Evolutionary conservation across 2,113 vertebrate genomes (phyloP).

Genomic region (Synodontis membranacea): DNA sequence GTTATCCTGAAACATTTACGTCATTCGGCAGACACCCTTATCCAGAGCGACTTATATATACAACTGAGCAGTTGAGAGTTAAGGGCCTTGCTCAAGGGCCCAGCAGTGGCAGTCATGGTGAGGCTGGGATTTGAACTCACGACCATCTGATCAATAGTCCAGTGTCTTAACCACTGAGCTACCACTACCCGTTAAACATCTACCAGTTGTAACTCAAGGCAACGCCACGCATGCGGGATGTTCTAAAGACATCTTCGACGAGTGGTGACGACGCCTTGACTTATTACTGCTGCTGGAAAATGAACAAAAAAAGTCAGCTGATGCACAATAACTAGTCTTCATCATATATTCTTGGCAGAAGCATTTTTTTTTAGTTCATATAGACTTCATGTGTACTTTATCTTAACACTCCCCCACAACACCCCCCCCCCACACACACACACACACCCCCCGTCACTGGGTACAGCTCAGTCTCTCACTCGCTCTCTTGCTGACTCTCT

Average conservation of each 20-base stretch:
- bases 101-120: too few relatives aligned
- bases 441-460: not conserved
- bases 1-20: not conserved
- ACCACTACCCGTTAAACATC: too few relatives aligned
- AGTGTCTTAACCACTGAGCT: too few relatives aligned
- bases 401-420: constrained; percentile 16
- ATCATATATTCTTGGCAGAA: not conserved
- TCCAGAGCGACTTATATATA: too few relatives aligned
- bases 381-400: constrained; percentile 18
- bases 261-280: not conserved
- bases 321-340: not conserved
- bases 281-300: not conserved
- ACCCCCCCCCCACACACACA: not conserved
- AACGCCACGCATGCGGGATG: not conserved
- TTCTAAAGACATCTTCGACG: not conserved
- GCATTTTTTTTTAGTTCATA: constrained; percentile 8
- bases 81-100: too few relatives aligned
- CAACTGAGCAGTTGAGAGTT: too few relatives aligned
- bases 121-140: too few relatives aligned
- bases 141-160: too few relatives aligned
- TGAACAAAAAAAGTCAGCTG: not conserved
- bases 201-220: not conserved
- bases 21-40: too few relatives aligned
- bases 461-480: constrained; percentile 19
- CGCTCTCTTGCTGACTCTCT: not conserved